Evolutionary conservation across 2,113 vertebrate species (phyloP), one percentile per base, ranked within the genome.

Genomic region (Tragelaphus imberbis): DNA sequence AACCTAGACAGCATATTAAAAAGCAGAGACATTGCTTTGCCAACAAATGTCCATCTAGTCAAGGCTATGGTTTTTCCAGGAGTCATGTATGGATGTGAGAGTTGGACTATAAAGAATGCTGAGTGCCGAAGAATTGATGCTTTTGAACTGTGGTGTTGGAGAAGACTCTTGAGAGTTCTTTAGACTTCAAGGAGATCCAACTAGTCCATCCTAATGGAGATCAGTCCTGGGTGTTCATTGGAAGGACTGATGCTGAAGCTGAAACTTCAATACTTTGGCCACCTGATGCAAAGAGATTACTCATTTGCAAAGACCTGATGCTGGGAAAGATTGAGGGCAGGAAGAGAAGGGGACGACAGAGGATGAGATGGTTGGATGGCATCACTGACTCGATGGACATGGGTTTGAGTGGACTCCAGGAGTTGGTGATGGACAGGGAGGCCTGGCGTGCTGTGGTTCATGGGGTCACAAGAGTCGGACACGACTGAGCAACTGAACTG

Each of bases 361-460:
- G 10, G 19, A 71, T 23, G 19, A 6, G n/a, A 71, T 40, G n/a
- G n/a, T 12, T 71, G n/a, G 68, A 71, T 23, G 19, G 10, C n/a
- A 40, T 40, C 68, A 71, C 10, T 0, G 0, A 40, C 0, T 23
- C 2, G 12, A 12, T 40, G 68, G n/a, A 71, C 5, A 12, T 21
- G 9, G 1, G 11, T 12, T 12, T 71, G 10, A 2, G n/a, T 71
- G 10, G 19, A 71, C 10, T 40, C 19, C 0, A 0, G 10, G 19
- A 71, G 9, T 40, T 71, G 10, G n/a, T 40, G 2, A 12, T 71
- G 10, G 19, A 23, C 68, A 71, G 19, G n/a, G 68, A 71, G 10
- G 5, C 65, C 33, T 36, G n/a, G 17, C 19, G 0, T 40, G 19
- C n/a, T 71, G 19, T 1, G 1, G 10, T 40, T 71, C n/a, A 40